Base-by-base conservation (phyloP, 2,113 vertebrate genomes). In the Bubo scandiacus region DNA sequence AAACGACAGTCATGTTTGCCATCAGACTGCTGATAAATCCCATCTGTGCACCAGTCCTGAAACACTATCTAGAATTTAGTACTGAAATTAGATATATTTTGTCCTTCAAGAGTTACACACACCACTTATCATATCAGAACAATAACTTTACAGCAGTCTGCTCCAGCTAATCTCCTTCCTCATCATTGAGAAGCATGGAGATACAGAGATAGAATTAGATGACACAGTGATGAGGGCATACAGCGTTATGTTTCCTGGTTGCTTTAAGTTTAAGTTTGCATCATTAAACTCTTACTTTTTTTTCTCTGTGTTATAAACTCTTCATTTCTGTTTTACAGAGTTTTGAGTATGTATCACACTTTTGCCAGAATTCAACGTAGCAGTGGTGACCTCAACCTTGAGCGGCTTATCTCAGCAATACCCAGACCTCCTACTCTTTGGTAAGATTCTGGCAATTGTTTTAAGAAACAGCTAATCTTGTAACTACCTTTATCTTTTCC, bases 31-130 rank as follows among this genome's bases (percentile, higher is more conserved):
- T 74, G 81, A 74, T 79, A 87, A 89, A 91, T 93, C 73, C 90
- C 70, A 82, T 43, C 32, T 79, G n/a, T 82, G 62, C 85, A 95
- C 26, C 2, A 2, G 52, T 43, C 66, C 61, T 82, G 49, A 94
- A 90, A 95, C 20, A 36, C 34, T 68, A 72, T 9, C 66, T 57
- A 75, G 74, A 73, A 93, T 88, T 85, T 77, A 79, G 49, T 47
- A 65, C 66, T 75, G 66, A 84, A 94, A 94, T 74, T 23, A 93
- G 70, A 88, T 87, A 47, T 32, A 79, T 93, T 85, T 96, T 72
- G 47, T 90, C 57, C 74, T 93, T 92, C 70, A 82, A 82, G 57
- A 86, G 63, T 42, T 58, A 83, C 9, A 51, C 8, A 81, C 10
- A 32, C 2, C 0, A 0, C 43, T 84, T 81, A 81, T 23, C 18